Conservation (phyloP, 53 echinoderm and acorn worm genomes). For the Holothuria leucospilota region DNA sequence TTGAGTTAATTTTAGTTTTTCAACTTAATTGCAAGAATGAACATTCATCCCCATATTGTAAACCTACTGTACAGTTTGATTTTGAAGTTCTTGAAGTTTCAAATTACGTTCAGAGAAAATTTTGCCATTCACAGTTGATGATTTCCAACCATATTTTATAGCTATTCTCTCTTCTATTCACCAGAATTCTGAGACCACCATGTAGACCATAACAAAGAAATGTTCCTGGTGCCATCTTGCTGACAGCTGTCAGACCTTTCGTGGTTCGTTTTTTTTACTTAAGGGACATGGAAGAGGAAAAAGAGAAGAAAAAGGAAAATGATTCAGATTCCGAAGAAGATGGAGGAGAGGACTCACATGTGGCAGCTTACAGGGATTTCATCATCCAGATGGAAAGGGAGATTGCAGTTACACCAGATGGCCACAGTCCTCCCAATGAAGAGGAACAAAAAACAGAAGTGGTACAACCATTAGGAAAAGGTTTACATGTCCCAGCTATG, state of each 20-base stretch:
- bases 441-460: neutral
- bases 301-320: neutral
- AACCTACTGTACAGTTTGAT: no score
- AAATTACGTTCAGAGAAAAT: no score
- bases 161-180: no score
- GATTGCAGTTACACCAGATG: conserved; percentile 39
- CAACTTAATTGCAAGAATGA: no score
- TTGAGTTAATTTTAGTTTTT: no score
- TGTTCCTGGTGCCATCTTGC: no score
- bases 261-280: no score
- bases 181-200: no score
- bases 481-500: neutral
- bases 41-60: no score
- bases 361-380: conserved; percentile 71
- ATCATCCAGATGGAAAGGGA: conserved; percentile 76
- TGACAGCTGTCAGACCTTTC: no score
- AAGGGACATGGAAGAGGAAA: conserved; percentile 3
- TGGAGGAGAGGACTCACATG: conserved; percentile 53
- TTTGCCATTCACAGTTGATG: neutral
- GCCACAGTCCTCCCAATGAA: neutral
- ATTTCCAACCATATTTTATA: neutral
- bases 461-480: neutral
- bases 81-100: no score
- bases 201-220: no score
- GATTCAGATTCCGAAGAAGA: conserved; percentile 32